These are phyloP conservation scores for Actinemys pallida DNA, from an alignment of 2,113 vertebrate genomes.

Conservation along the genomic window DNA sequence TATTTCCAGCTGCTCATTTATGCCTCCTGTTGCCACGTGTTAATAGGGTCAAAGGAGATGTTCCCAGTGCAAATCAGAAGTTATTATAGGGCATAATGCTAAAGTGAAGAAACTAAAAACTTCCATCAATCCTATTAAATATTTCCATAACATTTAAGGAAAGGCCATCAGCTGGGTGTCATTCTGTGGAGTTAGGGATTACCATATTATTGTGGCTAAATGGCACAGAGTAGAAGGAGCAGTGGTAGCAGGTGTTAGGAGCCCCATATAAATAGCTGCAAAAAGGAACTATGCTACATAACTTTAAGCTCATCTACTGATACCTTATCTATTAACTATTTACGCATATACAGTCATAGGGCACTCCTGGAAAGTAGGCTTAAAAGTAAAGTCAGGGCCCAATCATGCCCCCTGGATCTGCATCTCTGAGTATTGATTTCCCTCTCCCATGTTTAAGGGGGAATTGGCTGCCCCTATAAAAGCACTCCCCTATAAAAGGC, in stretches of 20 bases:
- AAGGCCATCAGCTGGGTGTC: constrained; percentile 35
- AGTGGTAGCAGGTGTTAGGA: not conserved
- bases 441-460: not conserved
- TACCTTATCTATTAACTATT: not conserved
- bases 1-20: not conserved
- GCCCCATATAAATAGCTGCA: not conserved
- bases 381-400: not conserved
- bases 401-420: not conserved
- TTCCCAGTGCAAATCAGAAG: constrained; percentile 13
- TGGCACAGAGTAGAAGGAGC: not conserved
- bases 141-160: constrained; percentile 22
- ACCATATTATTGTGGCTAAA: constrained; percentile 45
- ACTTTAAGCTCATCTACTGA: not conserved
- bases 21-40: not conserved
- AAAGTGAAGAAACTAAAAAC: constrained; percentile 14
- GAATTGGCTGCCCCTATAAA: not conserved
- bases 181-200: constrained; percentile 1
- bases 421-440: not conserved
- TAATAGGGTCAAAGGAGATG: not conserved
- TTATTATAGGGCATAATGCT: not conserved
- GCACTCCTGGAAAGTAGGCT: accelerated
- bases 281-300: not conserved
- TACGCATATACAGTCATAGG: not conserved
- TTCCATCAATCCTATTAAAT: constrained; percentile 18
- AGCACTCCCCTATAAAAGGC: not conserved